Conservation (phyloP, 2,797 vertebrate species). For the Urosaurus nigricauda region DNA sequence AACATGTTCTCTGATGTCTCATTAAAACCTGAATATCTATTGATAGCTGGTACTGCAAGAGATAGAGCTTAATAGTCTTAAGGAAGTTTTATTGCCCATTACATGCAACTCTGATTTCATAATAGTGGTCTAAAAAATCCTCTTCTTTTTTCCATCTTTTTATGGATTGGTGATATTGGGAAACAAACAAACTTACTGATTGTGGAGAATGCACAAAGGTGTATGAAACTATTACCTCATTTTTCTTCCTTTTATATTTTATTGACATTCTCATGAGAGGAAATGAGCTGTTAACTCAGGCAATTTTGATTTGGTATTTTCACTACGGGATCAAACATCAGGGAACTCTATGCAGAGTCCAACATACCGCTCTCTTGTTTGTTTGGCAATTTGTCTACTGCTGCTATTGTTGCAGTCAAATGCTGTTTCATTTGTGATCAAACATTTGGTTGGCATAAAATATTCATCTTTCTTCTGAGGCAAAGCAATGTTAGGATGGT, state of each 20-base stretch:
- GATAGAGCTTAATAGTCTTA: neutral
- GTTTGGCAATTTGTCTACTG: slow-evolving; percentile 14
- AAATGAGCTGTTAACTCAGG: slow-evolving; percentile 30
- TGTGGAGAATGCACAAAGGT: neutral
- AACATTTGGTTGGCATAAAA: slow-evolving; percentile 12
- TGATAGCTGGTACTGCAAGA: neutral
- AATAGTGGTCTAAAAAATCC: slow-evolving; percentile 10
- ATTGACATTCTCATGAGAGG: slow-evolving; percentile 20
- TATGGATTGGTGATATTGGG: neutral
- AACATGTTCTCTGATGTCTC: neutral
- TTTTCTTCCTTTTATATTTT: slow-evolving; percentile 28
- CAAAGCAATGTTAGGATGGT: slow-evolving; percentile 19
- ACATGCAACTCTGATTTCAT: slow-evolving; percentile 17
- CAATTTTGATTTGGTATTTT: slow-evolving; percentile 24
- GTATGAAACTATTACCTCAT: neutral
- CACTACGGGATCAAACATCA: slow-evolving; percentile 3
- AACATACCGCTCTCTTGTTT: slow-evolving; percentile 15
- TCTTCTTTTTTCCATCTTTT: neutral
- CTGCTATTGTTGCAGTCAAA: rapidly evolving
- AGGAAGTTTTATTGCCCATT: slow-evolving; percentile 20
- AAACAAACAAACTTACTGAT: neutral
- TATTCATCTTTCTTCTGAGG: slow-evolving; percentile 14
- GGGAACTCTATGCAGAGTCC: neutral
- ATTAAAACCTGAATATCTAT: slow-evolving; percentile 30
- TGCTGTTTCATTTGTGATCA: slow-evolving; percentile 19